phyloP scores from a whole-genome alignment of 1,140 invertebrate genomes.

The Trypoxylus dichotomus region DNA sequence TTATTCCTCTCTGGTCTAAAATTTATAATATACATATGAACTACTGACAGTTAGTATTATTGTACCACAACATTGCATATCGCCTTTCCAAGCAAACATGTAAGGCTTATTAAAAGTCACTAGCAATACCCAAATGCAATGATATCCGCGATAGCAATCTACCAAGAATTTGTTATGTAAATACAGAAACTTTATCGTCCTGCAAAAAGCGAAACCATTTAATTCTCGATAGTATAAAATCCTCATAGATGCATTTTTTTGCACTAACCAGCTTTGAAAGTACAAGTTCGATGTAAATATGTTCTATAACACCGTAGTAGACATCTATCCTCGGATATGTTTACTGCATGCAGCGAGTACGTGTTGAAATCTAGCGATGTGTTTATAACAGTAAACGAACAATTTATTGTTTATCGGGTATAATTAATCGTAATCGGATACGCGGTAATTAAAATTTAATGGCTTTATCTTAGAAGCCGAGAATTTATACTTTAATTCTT shows the following conservation, averaged over 20 bases:
- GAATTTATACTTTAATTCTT: constrained; percentile 17
- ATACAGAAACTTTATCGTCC: background rate
- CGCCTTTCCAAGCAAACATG: too few species aligned
- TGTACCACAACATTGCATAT: too few species aligned
- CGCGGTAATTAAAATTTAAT: constrained; percentile 26
- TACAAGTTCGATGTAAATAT: background rate
- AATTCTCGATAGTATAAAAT: background rate
- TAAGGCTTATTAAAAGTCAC: background rate
- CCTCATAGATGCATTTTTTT: too few species aligned
- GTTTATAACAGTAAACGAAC: constrained; percentile 12
- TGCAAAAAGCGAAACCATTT: background rate
- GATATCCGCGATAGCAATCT: background rate
- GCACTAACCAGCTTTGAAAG: background rate
- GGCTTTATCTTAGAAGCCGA: background rate
- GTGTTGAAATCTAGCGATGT: constrained; percentile 14
- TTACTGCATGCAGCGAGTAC: background rate
- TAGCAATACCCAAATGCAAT: background rate
- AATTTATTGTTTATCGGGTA: constrained; percentile 10
- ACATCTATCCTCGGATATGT: background rate
- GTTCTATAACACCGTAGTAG: background rate
- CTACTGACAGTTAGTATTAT: too few species aligned
- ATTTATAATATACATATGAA: too few species aligned
- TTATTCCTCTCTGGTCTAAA: too few species aligned
- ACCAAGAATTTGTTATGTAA: background rate
- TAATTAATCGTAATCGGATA: constrained; percentile 29